Conservation (phyloP, 1,140 invertebrate genomes). For the Drosophila gunungcola region DNA sequence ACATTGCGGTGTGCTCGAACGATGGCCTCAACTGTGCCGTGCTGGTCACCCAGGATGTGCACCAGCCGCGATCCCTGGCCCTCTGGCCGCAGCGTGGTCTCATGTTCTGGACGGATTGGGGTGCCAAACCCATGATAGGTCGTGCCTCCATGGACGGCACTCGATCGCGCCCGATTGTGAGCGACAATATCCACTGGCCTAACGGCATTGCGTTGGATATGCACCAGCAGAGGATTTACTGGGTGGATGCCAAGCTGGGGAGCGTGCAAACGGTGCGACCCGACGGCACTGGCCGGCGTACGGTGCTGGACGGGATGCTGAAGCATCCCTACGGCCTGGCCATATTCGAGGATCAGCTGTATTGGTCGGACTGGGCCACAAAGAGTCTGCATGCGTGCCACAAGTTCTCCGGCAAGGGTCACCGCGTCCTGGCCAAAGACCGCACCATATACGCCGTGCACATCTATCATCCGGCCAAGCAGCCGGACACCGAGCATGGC, state of each 20-base stretch:
- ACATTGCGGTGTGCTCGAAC: slow-evolving; percentile 90
- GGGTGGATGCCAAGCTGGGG: slow-evolving; percentile 90
- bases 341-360: slow-evolving; percentile 94
- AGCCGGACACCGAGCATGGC: slow-evolving; percentile 87
- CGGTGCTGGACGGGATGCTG: slow-evolving; percentile 86
- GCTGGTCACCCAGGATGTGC: slow-evolving; percentile 86
- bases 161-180: slow-evolving; percentile 87
- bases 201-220: slow-evolving; percentile 96
- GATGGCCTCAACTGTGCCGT: slow-evolving; percentile 88
- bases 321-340: slow-evolving; percentile 93
- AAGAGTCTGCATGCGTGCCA: slow-evolving; percentile 88
- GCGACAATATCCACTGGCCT: slow-evolving; percentile 91
- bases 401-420: slow-evolving; percentile 89
- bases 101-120: slow-evolving; percentile 96
- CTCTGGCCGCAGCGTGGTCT: slow-evolving; percentile 88
- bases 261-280: slow-evolving; percentile 91
- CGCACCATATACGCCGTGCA: slow-evolving; percentile 88
- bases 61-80: slow-evolving; percentile 88
- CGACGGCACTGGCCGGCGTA: slow-evolving; percentile 89
- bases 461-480: slow-evolving; percentile 89
- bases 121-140: slow-evolving; percentile 89
- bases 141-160: slow-evolving; percentile 94
- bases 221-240: slow-evolving; percentile 91
- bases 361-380: slow-evolving; percentile 93
- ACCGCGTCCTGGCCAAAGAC: slow-evolving; percentile 85